phyloP scores from a whole-genome alignment of 2,113 vertebrate species.

The Indicator maculatus region DNA sequence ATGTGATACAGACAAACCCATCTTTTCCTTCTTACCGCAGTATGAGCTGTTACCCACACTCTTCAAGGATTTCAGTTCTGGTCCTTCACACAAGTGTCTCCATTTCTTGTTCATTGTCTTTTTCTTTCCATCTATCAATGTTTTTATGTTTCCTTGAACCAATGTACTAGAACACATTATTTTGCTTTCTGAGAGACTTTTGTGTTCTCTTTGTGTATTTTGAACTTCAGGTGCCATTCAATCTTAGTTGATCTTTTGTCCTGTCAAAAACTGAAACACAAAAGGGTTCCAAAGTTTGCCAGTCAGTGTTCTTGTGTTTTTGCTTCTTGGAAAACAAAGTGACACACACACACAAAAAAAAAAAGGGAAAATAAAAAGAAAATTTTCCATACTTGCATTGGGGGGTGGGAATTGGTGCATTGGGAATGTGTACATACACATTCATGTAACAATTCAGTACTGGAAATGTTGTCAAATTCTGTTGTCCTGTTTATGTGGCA shows the following conservation, averaged over 20 bases:
- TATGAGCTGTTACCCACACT: accelerated
- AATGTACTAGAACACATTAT: background rate
- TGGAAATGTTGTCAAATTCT: background rate
- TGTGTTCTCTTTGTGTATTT: accelerated
- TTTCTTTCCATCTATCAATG: background rate
- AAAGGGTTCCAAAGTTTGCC: background rate
- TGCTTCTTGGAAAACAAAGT: background rate
- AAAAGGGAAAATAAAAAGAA: background rate
- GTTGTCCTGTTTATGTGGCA: background rate
- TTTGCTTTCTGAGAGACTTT: background rate
- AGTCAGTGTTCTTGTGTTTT: background rate
- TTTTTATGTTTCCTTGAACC: background rate
- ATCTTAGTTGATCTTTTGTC: background rate
- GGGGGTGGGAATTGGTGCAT: too few species aligned
- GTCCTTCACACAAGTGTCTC: background rate
- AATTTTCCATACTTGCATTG: background rate
- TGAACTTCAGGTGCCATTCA: background rate
- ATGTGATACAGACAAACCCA: background rate
- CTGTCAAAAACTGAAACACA: background rate
- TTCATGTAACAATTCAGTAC: background rate
- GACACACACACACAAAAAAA: background rate
- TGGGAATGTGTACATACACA: background rate
- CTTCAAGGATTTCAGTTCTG: background rate
- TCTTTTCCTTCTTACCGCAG: background rate
- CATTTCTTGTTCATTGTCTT: background rate